These are phyloP conservation scores for Typhlomys cinereus DNA, from an alignment of 2,113 vertebrate genomes.

Conservation along the genomic window DNA sequence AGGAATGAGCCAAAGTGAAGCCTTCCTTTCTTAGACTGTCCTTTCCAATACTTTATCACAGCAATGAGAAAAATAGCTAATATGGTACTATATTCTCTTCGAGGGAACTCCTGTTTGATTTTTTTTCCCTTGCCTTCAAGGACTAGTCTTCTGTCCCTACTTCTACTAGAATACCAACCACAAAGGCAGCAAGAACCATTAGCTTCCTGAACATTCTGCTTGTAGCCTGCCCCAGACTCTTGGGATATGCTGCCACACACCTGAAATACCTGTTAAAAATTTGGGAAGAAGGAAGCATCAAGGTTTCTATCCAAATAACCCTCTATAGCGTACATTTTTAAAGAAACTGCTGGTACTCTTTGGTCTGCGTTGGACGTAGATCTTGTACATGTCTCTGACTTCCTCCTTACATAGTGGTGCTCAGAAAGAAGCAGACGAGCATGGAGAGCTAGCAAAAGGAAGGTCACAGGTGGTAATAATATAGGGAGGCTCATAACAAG, in stretches of 20 bases:
- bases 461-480: constrained; percentile 66
- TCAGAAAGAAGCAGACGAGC: constrained; percentile 55
- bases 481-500: constrained; percentile 56
- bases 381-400: background rate
- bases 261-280: background rate
- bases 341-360: constrained; percentile 3
- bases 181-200: background rate
- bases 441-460: constrained; percentile 45
- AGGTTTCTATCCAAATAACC: background rate
- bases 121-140: background rate
- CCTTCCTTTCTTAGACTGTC: background rate
- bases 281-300: background rate
- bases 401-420: background rate
- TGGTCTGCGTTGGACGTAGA: background rate
- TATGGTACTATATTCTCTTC: background rate
- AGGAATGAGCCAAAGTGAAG: background rate
- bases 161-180: background rate
- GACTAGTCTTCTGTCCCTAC: background rate
- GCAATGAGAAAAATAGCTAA: background rate
- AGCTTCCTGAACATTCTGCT: background rate
- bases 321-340: constrained; percentile 27
- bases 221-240: background rate
- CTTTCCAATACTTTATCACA: background rate
- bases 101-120: background rate
- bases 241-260: background rate